Percentiles rank a stretch among this genome's conserved stretches.
Evolutionary conservation across 2,888 invertebrate genomes (phyloP).

Genomic region (Chymomyza fuscimana): DNA sequence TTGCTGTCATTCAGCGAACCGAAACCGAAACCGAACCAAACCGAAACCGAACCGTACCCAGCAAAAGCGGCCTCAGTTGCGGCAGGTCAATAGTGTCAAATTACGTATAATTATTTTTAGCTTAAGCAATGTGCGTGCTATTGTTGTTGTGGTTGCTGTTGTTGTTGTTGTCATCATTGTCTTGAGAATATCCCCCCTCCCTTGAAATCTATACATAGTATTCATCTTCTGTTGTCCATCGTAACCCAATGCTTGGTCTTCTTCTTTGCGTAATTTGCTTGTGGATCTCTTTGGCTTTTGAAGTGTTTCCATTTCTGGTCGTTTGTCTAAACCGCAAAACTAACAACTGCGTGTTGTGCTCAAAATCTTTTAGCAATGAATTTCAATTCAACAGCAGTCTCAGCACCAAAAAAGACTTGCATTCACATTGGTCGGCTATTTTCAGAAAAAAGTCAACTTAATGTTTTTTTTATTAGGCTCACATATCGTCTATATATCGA

Average conservation of each 20-base stretch:
- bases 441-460: no score
- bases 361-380: no score
- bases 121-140: constrained; percentile 27
- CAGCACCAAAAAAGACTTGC: no score
- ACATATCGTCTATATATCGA: no score
- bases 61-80: constrained; percentile 27
- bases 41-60: not conserved
- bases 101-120: constrained; percentile 63
- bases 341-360: constrained; percentile 18
- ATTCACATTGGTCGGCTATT: no score
- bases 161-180: not conserved
- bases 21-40: not conserved
- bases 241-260: not conserved
- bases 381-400: no score
- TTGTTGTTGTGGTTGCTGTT: constrained; percentile 1
- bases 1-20: constrained; percentile 44
- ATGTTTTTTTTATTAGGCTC: no score
- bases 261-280: constrained; percentile 12
- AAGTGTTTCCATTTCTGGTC: constrained; percentile 51
- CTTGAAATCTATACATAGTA: not conserved
- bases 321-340: constrained; percentile 54
- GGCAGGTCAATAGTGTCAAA: constrained; percentile 69
- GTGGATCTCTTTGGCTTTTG: constrained; percentile 26
- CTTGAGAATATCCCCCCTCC: no score
- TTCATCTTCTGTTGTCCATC: not conserved